Base-by-base conservation (phyloP, 2,113 vertebrate genomes). In the Zosterops hypoxanthus region DNA sequence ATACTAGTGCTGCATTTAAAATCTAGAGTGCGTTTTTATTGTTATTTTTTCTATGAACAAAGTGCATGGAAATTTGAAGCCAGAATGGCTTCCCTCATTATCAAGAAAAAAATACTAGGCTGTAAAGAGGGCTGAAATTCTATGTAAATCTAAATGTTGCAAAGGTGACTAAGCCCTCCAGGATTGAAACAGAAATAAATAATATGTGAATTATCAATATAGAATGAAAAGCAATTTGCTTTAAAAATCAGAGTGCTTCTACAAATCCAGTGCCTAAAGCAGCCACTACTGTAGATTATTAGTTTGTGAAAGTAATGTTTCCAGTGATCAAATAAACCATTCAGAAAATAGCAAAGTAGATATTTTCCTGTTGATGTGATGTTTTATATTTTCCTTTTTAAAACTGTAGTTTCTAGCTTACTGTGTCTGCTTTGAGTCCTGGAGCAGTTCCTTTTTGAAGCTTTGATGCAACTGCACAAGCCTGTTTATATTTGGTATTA, bases 241-340 rank as follows among this genome's bases (percentile, higher is more conserved):
- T 97, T 92, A 94, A 92, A 95, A 91, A 90, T 95, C 68, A 82
- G 92, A 92, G 93, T 95, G 91, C 91, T 97, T 97, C 92, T 97
- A 88, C 85, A 92, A 97, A 95, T 77, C 94, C 94, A 97, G 96
- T 96, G 94, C 93, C 96, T 97, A 89, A 98, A 96, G 92, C 71
- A 93, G 87, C 61, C 94, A 97, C 82, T 90, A 61, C 56, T 1
- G 39, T 97, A 96, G 86, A 78, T 86, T 85, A 93, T 92, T 95
- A 85, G 90, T 93, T 95, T 91, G 92, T 96, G 92, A 72, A 88
- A 94, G 86, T 96, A 95, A 94, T 3, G 59, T 97, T 97, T 95
- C 91, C 83, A 93, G 80, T 91, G 39, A 82, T 92, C 94, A 89
- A 90, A 92, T 71, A 90, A 88, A 89, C 53, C 94, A 75, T 88